phyloP scores from a whole-genome alignment of 2,113 vertebrate genomes.

The Xenus cinereus region DNA sequence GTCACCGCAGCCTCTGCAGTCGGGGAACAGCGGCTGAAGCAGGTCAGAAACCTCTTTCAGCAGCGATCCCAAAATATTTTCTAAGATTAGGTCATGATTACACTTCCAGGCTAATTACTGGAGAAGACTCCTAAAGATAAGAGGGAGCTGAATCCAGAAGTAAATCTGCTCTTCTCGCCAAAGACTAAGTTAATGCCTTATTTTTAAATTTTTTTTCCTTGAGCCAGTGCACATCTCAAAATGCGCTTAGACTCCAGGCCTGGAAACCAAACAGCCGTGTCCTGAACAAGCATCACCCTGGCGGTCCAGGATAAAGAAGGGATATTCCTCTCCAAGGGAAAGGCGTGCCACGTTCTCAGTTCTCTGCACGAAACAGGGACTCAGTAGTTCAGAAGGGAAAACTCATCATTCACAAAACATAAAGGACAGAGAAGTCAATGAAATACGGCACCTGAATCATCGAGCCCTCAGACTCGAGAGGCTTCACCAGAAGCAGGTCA shows the following conservation, averaged over 20 bases:
- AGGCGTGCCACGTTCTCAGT: background rate
- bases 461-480: background rate
- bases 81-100: background rate
- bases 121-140: background rate
- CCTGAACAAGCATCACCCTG: background rate
- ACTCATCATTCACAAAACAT: background rate
- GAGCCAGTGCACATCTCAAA: background rate
- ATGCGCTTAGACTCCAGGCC: background rate
- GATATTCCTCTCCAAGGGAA: background rate
- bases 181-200: background rate
- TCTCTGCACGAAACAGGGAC: background rate
- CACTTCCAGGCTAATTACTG: background rate
- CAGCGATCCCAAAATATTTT: background rate
- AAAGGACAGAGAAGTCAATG: background rate
- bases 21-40: rapidly evolving
- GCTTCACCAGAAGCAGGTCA: background rate
- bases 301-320: background rate
- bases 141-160: background rate
- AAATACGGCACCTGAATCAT: background rate
- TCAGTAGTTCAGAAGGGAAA: background rate
- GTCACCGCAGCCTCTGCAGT: background rate
- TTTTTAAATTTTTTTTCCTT: background rate
- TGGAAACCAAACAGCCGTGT: background rate
- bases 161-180: background rate
- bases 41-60: background rate